phyloP scores from a whole-genome alignment of 1,140 invertebrate species.

The Leptonema lineaticorne region DNA sequence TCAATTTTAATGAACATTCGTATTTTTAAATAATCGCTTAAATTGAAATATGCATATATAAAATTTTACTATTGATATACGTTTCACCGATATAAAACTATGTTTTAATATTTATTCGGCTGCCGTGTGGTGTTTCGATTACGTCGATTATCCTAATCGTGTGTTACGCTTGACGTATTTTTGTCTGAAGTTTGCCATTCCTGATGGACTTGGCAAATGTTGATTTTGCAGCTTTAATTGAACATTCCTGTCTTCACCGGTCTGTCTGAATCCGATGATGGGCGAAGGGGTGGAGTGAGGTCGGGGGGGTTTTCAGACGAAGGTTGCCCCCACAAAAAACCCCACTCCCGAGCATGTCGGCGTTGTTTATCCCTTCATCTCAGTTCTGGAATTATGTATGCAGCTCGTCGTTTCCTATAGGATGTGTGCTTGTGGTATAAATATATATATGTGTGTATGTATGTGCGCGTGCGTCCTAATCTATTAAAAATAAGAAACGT shows the following conservation, averaged over 20 bases:
- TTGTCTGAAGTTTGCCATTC: background rate
- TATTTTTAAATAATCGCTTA: too few relatives aligned
- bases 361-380: slow-evolving; percentile 33
- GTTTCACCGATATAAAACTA: too few relatives aligned
- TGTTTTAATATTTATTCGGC: too few relatives aligned
- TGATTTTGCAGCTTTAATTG: slow-evolving; percentile 24
- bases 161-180: background rate
- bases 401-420: slow-evolving; percentile 24
- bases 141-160: too few relatives aligned
- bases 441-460: slow-evolving; percentile 10
- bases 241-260: slow-evolving; percentile 20
- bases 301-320: background rate
- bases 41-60: too few relatives aligned
- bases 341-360: slow-evolving; percentile 5
- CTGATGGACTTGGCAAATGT: slow-evolving; percentile 20
- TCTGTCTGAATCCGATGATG: background rate
- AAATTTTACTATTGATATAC: too few relatives aligned
- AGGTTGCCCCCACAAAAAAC: too few relatives aligned
- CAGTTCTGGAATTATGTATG: slow-evolving; percentile 31
- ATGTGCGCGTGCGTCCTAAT: background rate
- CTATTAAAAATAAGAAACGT: background rate
- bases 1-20: too few relatives aligned
- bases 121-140: too few relatives aligned
- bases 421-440: too few relatives aligned
- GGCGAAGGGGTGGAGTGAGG: background rate